phyloP scores from a whole-genome alignment of 2,888 invertebrate genomes.

The Sisyra terminalis region DNA sequence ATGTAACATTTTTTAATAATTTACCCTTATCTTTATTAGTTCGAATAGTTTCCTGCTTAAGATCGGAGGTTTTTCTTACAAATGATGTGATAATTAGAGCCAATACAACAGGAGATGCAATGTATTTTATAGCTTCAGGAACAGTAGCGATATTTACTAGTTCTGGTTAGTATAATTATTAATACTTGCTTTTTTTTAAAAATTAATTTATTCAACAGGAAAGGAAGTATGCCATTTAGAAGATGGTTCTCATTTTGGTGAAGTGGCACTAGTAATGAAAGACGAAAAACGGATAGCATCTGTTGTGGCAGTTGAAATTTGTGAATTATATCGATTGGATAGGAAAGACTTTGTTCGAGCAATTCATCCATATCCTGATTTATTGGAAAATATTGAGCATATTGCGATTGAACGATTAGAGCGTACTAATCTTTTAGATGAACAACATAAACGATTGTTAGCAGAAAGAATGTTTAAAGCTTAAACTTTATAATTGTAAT shows the following conservation, averaged over 20 bases:
- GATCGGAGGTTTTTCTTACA: constrained; percentile 32
- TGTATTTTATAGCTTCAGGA: constrained; percentile 39
- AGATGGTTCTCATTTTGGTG: constrained; percentile 38
- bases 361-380: constrained; percentile 26
- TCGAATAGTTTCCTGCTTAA: constrained; percentile 30
- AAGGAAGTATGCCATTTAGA: constrained; percentile 29
- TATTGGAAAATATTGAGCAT: constrained; percentile 29
- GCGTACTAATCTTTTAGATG: background rate
- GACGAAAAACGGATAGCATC: constrained; percentile 23
- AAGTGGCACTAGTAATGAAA: constrained; percentile 26
- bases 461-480: too few relatives aligned
- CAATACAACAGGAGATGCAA: constrained; percentile 31
- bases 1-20: constrained; percentile 34
- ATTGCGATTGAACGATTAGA: constrained; percentile 32
- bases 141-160: constrained; percentile 34
- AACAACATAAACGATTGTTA: too few relatives aligned
- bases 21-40: constrained; percentile 29
- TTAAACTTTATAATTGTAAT: too few relatives aligned
- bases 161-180: constrained; percentile 19
- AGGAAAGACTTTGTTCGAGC: constrained; percentile 25
- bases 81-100: constrained; percentile 35
- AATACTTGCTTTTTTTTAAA: constrained; percentile 5
- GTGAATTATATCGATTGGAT: constrained; percentile 26
- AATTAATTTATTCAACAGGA: constrained; percentile 25
- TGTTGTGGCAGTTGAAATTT: constrained; percentile 26